Conservation (phyloP, 2,797 vertebrate genomes). For the Triplophysa bombifrons region DNA sequence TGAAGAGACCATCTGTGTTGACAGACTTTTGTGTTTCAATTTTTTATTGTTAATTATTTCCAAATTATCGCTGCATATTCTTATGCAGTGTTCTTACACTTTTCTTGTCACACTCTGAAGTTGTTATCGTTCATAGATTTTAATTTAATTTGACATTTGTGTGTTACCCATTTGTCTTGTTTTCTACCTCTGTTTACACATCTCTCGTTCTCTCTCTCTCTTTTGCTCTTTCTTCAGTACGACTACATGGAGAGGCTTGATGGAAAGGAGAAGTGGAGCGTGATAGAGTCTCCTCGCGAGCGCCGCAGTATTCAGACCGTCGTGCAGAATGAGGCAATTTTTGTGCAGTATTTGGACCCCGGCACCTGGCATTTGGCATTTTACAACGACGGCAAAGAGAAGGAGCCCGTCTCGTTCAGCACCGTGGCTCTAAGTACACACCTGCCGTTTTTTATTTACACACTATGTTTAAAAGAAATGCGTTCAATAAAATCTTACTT, state of each 20-base stretch:
- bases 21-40: neutral
- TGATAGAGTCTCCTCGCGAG: constrained; percentile 86
- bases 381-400: constrained; percentile 89
- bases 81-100: constrained; percentile 20
- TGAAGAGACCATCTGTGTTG: constrained; percentile 32
- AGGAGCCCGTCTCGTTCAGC: constrained; percentile 85
- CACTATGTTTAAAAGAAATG: constrained; percentile 16
- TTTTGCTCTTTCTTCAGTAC: constrained; percentile 70
- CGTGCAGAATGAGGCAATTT: constrained; percentile 87
- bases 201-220: constrained; percentile 9
- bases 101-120: constrained; percentile 25
- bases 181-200: constrained; percentile 9
- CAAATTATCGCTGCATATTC: constrained; percentile 43
- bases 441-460: constrained; percentile 27
- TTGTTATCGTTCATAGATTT: constrained; percentile 23
- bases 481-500: constrained; percentile 10
- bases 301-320: constrained; percentile 86
- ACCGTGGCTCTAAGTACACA: constrained; percentile 81
- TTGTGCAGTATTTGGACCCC: constrained; percentile 85
- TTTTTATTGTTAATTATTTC: constrained; percentile 41
- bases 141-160: constrained; percentile 35
- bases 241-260: constrained; percentile 91
- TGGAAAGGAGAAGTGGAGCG: constrained; percentile 90
- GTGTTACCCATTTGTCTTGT: neutral
- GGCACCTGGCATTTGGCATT: constrained; percentile 89